Base-by-base conservation (phyloP, 2,113 vertebrate genomes). In the Bucco capensis region DNA sequence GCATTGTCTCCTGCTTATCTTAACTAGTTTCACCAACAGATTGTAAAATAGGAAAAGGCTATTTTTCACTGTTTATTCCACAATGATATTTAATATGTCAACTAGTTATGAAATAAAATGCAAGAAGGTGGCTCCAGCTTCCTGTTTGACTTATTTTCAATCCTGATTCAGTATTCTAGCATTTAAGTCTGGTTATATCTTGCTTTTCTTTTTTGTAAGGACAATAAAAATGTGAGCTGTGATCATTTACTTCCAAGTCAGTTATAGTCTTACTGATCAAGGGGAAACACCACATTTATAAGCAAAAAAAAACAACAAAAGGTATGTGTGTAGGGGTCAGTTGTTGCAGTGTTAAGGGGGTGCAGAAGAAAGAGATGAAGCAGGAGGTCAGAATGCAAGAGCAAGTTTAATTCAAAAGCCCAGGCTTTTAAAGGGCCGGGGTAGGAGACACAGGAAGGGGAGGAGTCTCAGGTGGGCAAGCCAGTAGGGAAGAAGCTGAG, bases 171-270 rank as follows among this genome's bases (percentile, higher is more conserved):
- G 56, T 94, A 65, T 88, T 93, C 33, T 65, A 50, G 31, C 1
- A 5, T 69, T 50, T 67, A 92, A 84, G 69, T 92, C 54, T 67
- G 22, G 19, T 84, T 87, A n/a, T 82, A 74, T 19, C 12, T 74
- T 83, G 40, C 21, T 94, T 89, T 89, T 57, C 37, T 90, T n/a
- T 89, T 88, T 85, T 95, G 51, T 94, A 87, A 72, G 86, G 93
- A 69, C 54, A 89, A 74, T 75, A 73, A 93, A 95, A 65, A 37
- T 93, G 49, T 86, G 46, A 94, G 40, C 61, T 95, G 38, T 89
- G 94, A 92, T 93, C 21, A 89, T 95, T 95, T 96, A 31, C 93
- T 64, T 96, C 71, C 53, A 76, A 92, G 94, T 91, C 50, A 93
- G 83, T 96, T 88, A 91, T 88, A 94, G 69, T 73, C 40, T 88